These are phyloP conservation scores for Rostratula benghalensis DNA, from an alignment of 2,113 vertebrate genomes.

Conservation along the genomic window DNA sequence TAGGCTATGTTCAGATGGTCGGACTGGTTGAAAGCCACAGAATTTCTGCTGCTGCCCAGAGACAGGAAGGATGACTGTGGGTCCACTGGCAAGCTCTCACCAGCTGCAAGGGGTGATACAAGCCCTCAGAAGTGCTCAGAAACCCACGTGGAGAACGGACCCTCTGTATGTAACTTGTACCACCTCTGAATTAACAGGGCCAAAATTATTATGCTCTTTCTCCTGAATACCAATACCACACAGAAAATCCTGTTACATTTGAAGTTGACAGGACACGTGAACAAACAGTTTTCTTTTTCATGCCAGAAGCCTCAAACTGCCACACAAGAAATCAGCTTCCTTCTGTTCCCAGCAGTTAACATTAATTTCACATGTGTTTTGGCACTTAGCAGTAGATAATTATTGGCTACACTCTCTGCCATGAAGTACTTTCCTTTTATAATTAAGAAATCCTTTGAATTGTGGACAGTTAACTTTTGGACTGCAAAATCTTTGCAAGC, in stretches of 20 bases:
- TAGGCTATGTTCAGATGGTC: not conserved
- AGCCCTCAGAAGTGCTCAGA: not conserved
- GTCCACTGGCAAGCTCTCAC: not conserved
- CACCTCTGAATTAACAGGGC: not conserved
- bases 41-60: not conserved
- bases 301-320: not conserved
- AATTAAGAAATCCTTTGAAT: conserved; percentile 26
- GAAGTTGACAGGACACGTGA: not conserved
- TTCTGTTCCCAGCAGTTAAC: conserved; percentile 15
- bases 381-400: conserved; percentile 27
- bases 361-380: not conserved
- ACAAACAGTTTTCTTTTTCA: not conserved
- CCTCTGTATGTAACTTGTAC: not conserved
- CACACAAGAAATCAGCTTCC: not conserved
- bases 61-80: not conserved
- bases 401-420: not conserved
- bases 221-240: not conserved
- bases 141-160: not conserved
- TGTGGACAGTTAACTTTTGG: conserved; percentile 15
- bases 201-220: not conserved
- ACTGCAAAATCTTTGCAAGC: not conserved
- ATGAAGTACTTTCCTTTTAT: not conserved
- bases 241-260: not conserved
- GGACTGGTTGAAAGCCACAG: not conserved
- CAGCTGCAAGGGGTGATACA: not conserved